Evolutionary conservation across 1,140 invertebrate genomes (phyloP), one percentile per base, ranked within the genome.

Genomic region (Gryllus bimaculatus): DNA sequence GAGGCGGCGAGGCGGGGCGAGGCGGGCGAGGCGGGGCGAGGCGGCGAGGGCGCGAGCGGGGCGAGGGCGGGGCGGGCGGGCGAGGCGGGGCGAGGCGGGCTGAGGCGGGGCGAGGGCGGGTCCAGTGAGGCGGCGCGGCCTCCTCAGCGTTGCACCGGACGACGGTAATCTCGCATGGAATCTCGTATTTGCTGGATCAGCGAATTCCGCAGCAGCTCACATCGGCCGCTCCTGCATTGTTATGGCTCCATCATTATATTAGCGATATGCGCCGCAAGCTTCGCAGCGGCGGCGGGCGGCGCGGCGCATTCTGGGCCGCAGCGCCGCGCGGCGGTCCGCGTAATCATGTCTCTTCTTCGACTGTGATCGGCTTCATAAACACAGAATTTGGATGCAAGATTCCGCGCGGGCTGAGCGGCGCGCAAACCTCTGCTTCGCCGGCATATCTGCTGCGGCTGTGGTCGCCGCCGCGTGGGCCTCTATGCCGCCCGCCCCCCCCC

Each of bases 361-460:
- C 54, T 66, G 54, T 66, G 54, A 66, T 66, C 54, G 54, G 54
- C 54, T 66, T 66, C 54, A 66, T 66, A 66, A 66, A 66, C 54
- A 66, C 18, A 18, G 54, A 7, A 66, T 66, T 66, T 10, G 10
- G 54, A 66, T 66, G 54, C 54, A 66, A 7, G 7, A 3, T 66
- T 7, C 54, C 2, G 10, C 54, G 54, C 10, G 10, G 54, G 10
- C 54, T 66, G 54, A 5, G 5, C 26, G 26, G 26, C 26, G 26
- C 26, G 5, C 1, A 39, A 39, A 39, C 26, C 26, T 39, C 26
- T 66, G 54, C 10, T 39, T 66, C 54, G 54, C 54, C 54, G 54
- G 10, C 2, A 66, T 66, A 3, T 66, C 2, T 66, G 54, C 54
- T 3, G 54, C 54, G 18, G 54, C 2, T 7, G 54, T 66, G 54